Conservation (phyloP, 2,797 vertebrate genomes). For the Gadopsis bispinosus region DNA sequence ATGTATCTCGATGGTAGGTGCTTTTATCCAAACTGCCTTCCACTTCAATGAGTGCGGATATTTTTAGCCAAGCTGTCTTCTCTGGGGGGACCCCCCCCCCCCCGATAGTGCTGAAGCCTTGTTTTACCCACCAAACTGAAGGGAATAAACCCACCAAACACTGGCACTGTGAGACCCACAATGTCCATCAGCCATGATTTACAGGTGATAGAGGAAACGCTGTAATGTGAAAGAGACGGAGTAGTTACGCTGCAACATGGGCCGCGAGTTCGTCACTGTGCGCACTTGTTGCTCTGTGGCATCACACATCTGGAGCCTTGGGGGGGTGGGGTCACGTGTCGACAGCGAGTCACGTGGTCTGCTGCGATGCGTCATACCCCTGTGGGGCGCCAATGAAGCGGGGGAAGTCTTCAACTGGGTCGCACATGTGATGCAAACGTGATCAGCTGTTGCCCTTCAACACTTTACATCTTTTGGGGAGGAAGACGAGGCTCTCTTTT, state of each 20-base stretch:
- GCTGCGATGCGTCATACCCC: conserved; percentile 55
- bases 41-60: conserved; percentile 38
- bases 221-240: neutral
- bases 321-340: conserved; percentile 30
- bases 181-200: neutral
- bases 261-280: neutral
- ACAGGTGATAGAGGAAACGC: neutral
- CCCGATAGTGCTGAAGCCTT: neutral
- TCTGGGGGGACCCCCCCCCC: conserved; percentile 34
- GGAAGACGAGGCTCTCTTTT: neutral
- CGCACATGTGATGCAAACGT: conserved; percentile 51
- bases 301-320: conserved; percentile 9
- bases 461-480: neutral
- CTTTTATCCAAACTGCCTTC: conserved; percentile 43
- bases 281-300: neutral
- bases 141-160: conserved; percentile 9
- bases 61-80: conserved; percentile 58
- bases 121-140: conserved; percentile 1
- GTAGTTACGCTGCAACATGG: neutral
- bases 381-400: conserved; percentile 39
- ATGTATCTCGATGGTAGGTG: neutral
- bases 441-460: conserved; percentile 30
- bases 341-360: conserved; percentile 49
- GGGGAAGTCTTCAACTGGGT: conserved; percentile 54
- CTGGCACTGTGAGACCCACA: neutral